Base-by-base conservation (phyloP, 1,140 invertebrate species). In the Drosophila serrata region DNA sequence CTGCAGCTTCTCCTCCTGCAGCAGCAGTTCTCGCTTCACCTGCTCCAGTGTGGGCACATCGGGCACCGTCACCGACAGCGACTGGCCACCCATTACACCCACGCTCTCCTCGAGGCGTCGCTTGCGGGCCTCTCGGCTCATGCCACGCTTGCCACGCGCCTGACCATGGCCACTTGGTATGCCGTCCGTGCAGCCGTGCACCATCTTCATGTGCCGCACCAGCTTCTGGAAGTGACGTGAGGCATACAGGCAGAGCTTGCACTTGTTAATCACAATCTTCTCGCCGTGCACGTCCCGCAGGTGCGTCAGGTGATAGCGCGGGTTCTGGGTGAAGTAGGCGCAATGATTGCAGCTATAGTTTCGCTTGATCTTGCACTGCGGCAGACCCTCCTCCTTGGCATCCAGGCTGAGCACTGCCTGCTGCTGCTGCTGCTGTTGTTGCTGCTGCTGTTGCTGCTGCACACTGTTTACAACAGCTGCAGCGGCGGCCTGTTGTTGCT, bases 211-310 rank as follows among this genome's bases (percentile, higher is more conserved):
- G 93, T 98, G 97, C 68, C 97, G 94, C 61, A 96, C 94, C 48
- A 98, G 93, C 93, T 98, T 98, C 88, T 97, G 96, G 80, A 96
- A 96, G 93, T 97, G 96, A 70, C 95, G 95, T 13, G 97, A 97
- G 12, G 97, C 97, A 93, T 98, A 98, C 68, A 97, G 94, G 93
- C 97, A 98, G 64, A 95, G 93, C 22, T 95, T 95, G 91, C 97
- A 98, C 80, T 97, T 95, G 92, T 96, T 97, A 73, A 98, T 97
- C 79, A 95, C 95, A 57, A 97, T 94, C 82, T 95, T 95, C 82
- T 96, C 95, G 51, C 95, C 94, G 93, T 98, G 97, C 45, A 95
- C 95, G 91, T 97, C 96, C 33, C 95, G 95, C 75, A 96, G 94
- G 92, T 98, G 97, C 79, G 96, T 95, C 13, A 98, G 93, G 92